phyloP scores from a whole-genome alignment of 2,113 vertebrate genomes.

The human region DNA sequence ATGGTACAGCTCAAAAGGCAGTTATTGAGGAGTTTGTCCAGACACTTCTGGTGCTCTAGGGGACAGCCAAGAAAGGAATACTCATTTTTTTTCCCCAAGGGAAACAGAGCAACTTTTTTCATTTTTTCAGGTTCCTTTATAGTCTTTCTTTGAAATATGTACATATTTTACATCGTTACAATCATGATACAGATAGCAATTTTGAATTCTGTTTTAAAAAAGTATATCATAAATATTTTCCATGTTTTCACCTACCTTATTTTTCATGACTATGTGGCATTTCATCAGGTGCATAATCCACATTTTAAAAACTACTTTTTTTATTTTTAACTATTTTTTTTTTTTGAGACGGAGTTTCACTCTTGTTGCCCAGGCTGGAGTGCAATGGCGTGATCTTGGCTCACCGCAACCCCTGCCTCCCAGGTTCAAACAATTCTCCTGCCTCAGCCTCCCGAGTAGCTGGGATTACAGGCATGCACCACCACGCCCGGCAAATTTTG shows the following conservation, averaged over 20 bases:
- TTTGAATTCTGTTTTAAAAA: conserved; percentile 34
- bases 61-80: conserved; percentile 51
- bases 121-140: conserved; percentile 10
- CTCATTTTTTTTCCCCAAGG: conserved; percentile 1
- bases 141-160: conserved; percentile 3
- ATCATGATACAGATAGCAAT: background rate
- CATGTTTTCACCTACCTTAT: background rate
- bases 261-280: background rate
- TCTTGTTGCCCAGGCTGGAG: no score
- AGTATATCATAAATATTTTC: background rate
- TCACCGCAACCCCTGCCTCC: no score
- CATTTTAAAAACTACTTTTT: background rate
- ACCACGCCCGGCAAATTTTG: no score
- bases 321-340: no score
- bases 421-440: no score
- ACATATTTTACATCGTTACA: conserved; percentile 16
- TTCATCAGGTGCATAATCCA: background rate
- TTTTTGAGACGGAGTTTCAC: no score
- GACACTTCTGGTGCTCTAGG: conserved; percentile 93
- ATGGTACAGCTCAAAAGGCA: conserved; percentile 94
- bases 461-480: no score
- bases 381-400: no score
- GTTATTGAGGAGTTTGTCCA: conserved; percentile 95
- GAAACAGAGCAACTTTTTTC: background rate
- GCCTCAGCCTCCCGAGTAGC: no score